Evolutionary conservation across 1,140 invertebrate species (phyloP).

Genomic region (Magallana gigas): DNA sequence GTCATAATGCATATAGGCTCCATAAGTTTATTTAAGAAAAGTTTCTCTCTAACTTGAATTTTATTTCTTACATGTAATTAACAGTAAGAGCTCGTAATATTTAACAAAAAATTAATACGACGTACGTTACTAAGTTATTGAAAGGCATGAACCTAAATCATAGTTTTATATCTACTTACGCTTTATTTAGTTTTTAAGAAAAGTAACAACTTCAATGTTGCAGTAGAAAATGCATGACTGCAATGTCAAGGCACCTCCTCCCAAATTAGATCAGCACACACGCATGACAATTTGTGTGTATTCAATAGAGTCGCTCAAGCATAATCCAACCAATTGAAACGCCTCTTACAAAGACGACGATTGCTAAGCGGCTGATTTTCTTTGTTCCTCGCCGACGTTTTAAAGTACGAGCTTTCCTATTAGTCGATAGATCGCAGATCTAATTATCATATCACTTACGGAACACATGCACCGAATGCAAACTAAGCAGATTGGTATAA

Average conservation of each 20-base stretch:
- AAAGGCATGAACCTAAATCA: too few species aligned
- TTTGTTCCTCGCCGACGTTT: neutral
- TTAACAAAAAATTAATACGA: too few species aligned
- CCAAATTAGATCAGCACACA: neutral
- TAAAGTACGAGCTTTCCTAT: neutral
- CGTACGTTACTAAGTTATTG: too few species aligned
- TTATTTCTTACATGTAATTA: too few species aligned
- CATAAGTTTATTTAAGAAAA: too few species aligned
- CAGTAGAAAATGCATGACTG: neutral
- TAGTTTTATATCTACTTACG: too few species aligned
- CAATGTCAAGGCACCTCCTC: conserved; percentile 18
- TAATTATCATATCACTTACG: conserved; percentile 30
- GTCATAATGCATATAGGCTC: too few species aligned
- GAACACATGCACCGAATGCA: conserved; percentile 34
- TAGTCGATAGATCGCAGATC: neutral
- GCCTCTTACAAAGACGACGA: neutral
- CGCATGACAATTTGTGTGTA: conserved; percentile 3
- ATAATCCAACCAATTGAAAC: conserved; percentile 11
- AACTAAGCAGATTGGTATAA: conserved; percentile 33
- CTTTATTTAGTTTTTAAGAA: too few species aligned
- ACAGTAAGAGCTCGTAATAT: too few species aligned
- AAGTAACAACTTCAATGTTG: neutral
- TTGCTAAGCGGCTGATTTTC: neutral
- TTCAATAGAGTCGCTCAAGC: conserved; percentile 22
- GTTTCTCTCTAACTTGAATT: too few species aligned